Evolutionary conservation across 1,140 invertebrate species (phyloP), one percentile per base, ranked within the genome.

Genomic region (Drusus annulatus): DNA sequence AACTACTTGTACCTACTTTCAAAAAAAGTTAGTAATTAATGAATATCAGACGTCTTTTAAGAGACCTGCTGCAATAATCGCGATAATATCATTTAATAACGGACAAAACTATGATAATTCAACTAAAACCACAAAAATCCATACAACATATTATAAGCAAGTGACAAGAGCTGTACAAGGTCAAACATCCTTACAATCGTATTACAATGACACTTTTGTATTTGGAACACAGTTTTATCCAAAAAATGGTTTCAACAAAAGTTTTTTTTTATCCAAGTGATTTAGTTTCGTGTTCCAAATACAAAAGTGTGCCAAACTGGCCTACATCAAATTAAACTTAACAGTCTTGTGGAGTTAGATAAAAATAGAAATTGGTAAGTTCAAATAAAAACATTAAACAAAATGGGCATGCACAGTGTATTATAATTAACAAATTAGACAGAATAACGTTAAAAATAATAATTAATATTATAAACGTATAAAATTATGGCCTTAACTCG

Each of bases 281-380:
- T 7, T 21, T 21, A 5, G 36, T 45, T 45, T 45, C 36, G 10
- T 45, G 56, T 60, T 21, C 56, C 17, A 60, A 60, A 60, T 60
- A 10, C 17, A 13, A 63, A 68, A 36, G 63, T 23, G 17, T 16
- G n/a, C 19, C 36, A 51, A 71, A 23, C 68, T 71, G 45, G 68
- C 31, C 17, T 23, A 71, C 45, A 19, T 23, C 19, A 21, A 13
- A 52, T 51, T 71, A 51, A 71, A 71, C 68, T 23, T 71, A 71
- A 71, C 68, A 71, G 68, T 71, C 68, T 71, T 71, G 45, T 23
- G 45, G 51, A 50, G 51, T 71, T 52, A 71, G 45, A 71, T 51
- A 63, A 36, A 45, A 45, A 45, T 13, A 45, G 36, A 45, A 45
- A 45, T 45, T 45, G 36, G 36, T 45, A 45, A 65, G 45, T 21